Conservation (phyloP, 1,140 invertebrate species). For the Lineus longissimus region DNA sequence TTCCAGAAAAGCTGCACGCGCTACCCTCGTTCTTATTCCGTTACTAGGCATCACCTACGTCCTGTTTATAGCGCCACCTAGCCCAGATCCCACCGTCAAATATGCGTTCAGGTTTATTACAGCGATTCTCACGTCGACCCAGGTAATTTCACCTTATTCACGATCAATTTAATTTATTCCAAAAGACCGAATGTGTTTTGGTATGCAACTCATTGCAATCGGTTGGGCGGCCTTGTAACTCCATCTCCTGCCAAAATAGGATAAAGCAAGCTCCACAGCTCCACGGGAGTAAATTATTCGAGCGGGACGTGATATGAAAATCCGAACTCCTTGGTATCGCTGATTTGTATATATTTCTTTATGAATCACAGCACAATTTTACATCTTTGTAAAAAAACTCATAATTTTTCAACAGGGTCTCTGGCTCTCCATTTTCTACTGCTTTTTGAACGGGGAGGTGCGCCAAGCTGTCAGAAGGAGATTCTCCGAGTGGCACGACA, state of each 20-base stretch:
- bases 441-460: conserved; percentile 58
- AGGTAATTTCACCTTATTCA: conserved; percentile 48
- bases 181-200: neutral
- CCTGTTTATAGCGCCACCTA: conserved; percentile 57
- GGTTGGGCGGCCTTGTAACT: neutral
- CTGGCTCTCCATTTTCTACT: conserved; percentile 58
- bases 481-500: neutral
- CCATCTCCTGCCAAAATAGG: neutral
- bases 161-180: neutral
- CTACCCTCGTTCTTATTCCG: conserved; percentile 59
- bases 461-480: conserved; percentile 18
- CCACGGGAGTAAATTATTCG: too few relatives aligned
- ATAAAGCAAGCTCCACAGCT: neutral
- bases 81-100: conserved; percentile 38
- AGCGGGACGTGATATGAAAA: neutral
- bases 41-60: conserved; percentile 60
- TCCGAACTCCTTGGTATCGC: neutral
- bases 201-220: neutral
- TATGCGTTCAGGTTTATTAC: conserved; percentile 54
- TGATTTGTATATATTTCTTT: too few relatives aligned
- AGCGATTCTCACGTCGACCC: conserved; percentile 57
- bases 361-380: too few relatives aligned
- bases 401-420: conserved; percentile 53
- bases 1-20: conserved; percentile 59
- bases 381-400: conserved; percentile 10